Percentiles rank a stretch among this genome's conserved stretches.
phyloP scores from a whole-genome alignment of 2,888 invertebrate species.

The Gnatocerus cornutus region DNA sequence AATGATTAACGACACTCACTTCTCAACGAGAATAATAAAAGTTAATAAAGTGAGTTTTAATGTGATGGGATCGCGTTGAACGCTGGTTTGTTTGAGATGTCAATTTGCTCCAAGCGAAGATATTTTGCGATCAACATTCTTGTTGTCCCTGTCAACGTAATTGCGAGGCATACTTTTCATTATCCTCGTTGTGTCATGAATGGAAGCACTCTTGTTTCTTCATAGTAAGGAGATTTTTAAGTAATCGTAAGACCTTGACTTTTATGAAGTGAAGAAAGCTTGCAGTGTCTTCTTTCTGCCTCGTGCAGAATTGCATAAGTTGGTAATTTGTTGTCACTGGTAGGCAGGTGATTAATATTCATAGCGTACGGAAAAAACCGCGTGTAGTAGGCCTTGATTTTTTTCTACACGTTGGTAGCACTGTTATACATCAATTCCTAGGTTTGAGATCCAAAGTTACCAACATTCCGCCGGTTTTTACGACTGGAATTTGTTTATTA shows the following conservation, averaged over 20 bases:
- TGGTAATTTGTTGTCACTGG: not conserved
- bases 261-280: not conserved
- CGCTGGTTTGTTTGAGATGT: conserved; percentile 5
- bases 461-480: too few species aligned
- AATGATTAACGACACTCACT: conserved; percentile 4
- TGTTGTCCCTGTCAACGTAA: conserved; percentile 3
- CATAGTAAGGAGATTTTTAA: conserved; percentile 16
- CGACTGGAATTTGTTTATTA: too few species aligned
- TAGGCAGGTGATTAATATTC: not conserved
- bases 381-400: too few species aligned
- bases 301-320: conserved; percentile 4
- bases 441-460: too few species aligned
- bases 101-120: not conserved
- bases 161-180: not conserved
- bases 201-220: conserved; percentile 16
- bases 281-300: not conserved
- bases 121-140: not conserved
- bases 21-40: conserved; percentile 17
- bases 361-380: too few species aligned
- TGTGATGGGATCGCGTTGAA: conserved; percentile 5
- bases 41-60: conserved; percentile 15
- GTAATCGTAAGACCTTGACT: conserved; percentile 17
- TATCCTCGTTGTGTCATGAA: conserved; percentile 6
- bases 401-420: too few species aligned
- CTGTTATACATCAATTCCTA: too few species aligned